Base-by-base conservation (phyloP, 2,888 invertebrate species). In the Leptinotarsa haldemani region DNA sequence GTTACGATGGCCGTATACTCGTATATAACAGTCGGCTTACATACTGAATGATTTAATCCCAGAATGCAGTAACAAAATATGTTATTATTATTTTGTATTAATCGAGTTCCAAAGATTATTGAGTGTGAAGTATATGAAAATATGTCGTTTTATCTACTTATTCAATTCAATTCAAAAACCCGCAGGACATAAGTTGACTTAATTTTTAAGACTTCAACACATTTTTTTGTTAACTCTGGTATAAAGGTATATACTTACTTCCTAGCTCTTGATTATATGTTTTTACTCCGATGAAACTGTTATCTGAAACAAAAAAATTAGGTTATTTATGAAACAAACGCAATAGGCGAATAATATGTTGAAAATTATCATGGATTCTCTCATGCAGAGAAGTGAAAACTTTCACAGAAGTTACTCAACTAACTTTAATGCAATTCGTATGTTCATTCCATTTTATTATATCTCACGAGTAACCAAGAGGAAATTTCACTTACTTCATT, bases 271-370 rank as follows among this genome's bases (percentile, higher is more conserved):
- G 78, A 70, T 71, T 70, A 64, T 77, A 81, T 18, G 77, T 76
- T 74, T 80, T 81, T 48, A 81, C 78, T 73, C 77, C 79, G 58
- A 82, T 73, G 58, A 75, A 82, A 67, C 67, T 76, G 70, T 80
- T 78, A 69, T 80, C 82, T 82, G 80, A 66, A 82, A 82, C 25
- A 75, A 73, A 67, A 74, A 22, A 22, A 56, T 15, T 56, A 12
- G 4, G 20, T 56, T 22, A 56, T 18, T 22, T 20, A 56, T 56
- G 12, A 56, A 22, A 18, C 2, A 13, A 56, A 12, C 4, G 4
- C 56, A 22, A 22, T 15, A 16, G 15, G 50, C 5, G 12, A 50
- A n/a, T 16, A 50, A 9, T 40, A 40, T 40, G 40, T 40, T 40
- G 40, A 50, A 50, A 16, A 50, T 50, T n/a, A 50, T 50, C 16